These are phyloP conservation scores for Pristiophorus japonicus DNA, from an alignment of 2,113 vertebrate species.

Conservation along the genomic window DNA sequence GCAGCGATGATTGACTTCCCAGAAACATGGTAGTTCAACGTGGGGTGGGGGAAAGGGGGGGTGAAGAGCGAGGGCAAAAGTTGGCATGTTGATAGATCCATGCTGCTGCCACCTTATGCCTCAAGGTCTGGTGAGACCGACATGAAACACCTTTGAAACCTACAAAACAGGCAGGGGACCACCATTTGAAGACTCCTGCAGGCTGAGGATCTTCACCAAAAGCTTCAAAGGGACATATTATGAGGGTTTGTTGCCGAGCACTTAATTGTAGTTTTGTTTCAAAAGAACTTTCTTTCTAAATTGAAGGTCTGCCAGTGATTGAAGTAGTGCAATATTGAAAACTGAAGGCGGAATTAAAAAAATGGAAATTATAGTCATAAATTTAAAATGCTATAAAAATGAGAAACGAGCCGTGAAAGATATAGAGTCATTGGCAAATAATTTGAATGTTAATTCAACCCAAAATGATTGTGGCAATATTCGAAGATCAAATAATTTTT, in stretches of 20 bases:
- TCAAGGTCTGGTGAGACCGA: neutral
- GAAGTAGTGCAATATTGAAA: neutral
- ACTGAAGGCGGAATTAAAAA: neutral
- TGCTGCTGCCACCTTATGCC: neutral
- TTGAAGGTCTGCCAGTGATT: neutral
- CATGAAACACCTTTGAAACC: neutral
- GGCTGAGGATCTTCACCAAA: neutral
- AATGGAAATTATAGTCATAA: neutral
- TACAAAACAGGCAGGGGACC: neutral
- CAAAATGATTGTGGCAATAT: neutral
- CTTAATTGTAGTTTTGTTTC: neutral
- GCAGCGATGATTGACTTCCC: neutral
- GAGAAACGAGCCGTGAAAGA: neutral
- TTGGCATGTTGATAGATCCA: neutral
- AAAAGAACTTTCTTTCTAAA: neutral
- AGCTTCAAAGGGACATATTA: neutral
- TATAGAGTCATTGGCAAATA: neutral
- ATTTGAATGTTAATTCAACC: neutral
- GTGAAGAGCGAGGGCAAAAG: neutral
- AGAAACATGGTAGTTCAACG: neutral
- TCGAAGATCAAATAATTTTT: neutral
- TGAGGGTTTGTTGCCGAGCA: neutral
- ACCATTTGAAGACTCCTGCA: neutral
- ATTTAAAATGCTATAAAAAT: slow-evolving; percentile 14
- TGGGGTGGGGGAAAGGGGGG: neutral